Evolutionary conservation across 1,140 invertebrate genomes (phyloP), one percentile per base, ranked within the genome.

Genomic region (Zaprionus nigranus): DNA sequence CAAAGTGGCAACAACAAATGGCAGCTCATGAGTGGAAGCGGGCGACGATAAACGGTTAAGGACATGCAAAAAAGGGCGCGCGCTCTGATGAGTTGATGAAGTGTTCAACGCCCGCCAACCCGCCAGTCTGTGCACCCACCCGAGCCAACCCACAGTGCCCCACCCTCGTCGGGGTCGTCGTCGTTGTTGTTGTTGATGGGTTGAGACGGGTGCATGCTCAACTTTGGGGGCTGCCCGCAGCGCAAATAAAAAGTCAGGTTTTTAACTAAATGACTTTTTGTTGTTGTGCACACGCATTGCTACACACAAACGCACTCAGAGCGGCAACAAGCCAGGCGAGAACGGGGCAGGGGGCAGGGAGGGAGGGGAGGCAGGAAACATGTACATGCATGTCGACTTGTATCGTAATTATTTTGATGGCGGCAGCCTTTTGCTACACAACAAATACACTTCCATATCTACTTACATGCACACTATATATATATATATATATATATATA

Each of bases 221-320:
- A 75, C 64, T 74, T 67, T 71, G 74, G 65, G 75, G 68, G 75
- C 80, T 65, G 65, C 83, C 85, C 81, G 81, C 58, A 75, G 85
- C 78, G 85, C 85, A 88, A 88, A 88, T 88, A 88, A 88, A 88
- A 88, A 88, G 78, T 90, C 81, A 84, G 81, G 85, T 88, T 88
- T 88, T 88, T 90, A 90, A 88, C 85, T 88, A 88, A 88, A 88
- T 88, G 85, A 88, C 85, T 88, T 88, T 88, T 88, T 90, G 85
- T 90, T 88, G 85, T 90, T 88, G 85, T 81, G 85, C 85, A 88
- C 85, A 88, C 84, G 85, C 84, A 90, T 90, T 88, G 84, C 80
- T 87, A 88, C 84, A 88, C 81, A 88, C 85, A 90, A 88, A 88
- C 84, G 84, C 84, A 88, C 85, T 88, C 84, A 88, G 79, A 63